Evolutionary conservation across 2,888 invertebrate genomes (phyloP), one percentile per base, ranked within the genome.

Genomic region (Hemaris fuciformis): DNA sequence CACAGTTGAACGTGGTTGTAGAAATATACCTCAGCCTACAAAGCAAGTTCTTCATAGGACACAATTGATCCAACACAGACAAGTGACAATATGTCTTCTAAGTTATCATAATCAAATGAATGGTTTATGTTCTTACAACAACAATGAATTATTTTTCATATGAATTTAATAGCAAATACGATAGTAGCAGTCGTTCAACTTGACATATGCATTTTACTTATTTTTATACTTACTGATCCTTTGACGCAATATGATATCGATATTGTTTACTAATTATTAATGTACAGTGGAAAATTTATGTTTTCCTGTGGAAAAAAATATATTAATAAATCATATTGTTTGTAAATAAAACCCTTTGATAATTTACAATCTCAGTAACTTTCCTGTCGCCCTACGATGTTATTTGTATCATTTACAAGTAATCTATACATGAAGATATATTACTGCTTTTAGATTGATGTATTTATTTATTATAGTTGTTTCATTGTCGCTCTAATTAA

Each of bases 261-360:
- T 53, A 53, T 34, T 59, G 31, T 59, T 27, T 15, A 45, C 7
- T 34, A 6, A 59, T 22, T 6, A n/a, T 48, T 42, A 59, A 5
- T 42, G 18, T 53, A 31, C 58, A 56, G 34, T 61, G 59, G 59
- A 61, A 61, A 61, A 56, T 53, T 62, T 61, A 48, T 62, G 31
- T 38, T 46, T 41, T 56, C 27, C 18, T 18, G 15, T n/a, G 10
- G 2, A 25, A 58, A 48, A 23, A 60, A 34, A 61, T 41, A 15
- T 22, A 31, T 27, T 27, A 53, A 18, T 31, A 48, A 48, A 23
- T 48, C 1, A 48, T 53, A 31, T 53, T 31, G 53, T 53, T 53
- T 53, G 18, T 53, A 53, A 53, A 31, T 31, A 53, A 27, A n/a
- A 3, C 15, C 27, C 27, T 25, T 27, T 25, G 48, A 48, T 48